These are phyloP conservation scores for Nemotelus nigrinus DNA, from an alignment of 2,888 invertebrate species.

Conservation along the genomic window DNA sequence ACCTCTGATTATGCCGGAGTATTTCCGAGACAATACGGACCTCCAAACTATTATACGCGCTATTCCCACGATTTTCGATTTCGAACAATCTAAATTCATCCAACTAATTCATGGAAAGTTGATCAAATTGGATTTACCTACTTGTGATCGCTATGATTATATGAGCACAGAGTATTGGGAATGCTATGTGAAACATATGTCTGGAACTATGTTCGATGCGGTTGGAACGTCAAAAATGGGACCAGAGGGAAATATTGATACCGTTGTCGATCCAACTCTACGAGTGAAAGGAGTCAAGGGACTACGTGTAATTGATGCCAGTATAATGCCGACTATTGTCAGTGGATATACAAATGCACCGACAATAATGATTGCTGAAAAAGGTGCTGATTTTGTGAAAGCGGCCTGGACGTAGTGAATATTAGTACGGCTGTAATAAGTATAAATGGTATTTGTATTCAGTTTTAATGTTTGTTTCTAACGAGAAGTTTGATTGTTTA, in stretches of 20 bases:
- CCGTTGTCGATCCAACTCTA: conserved; percentile 66
- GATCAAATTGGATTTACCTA: conserved; percentile 66
- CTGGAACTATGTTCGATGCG: conserved; percentile 70
- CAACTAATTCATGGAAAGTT: conserved; percentile 59
- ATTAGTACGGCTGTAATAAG: not conserved
- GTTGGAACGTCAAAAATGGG: conserved; percentile 76
- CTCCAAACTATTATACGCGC: conserved; percentile 65
- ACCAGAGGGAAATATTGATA: conserved; percentile 58
- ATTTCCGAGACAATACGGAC: conserved; percentile 70
- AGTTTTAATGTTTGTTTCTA: not conserved
- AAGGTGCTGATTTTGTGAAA: conserved; percentile 44
- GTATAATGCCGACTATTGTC: conserved; percentile 68
- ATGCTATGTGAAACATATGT: conserved; percentile 67
- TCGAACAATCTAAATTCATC: conserved; percentile 64
- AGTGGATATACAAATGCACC: conserved; percentile 45
- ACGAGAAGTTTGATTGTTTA: not conserved
- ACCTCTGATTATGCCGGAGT: conserved; percentile 73
- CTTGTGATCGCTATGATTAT: conserved; percentile 52
- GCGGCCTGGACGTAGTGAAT: conserved; percentile 42
- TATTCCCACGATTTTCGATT: conserved; percentile 61
- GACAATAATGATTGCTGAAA: conserved; percentile 47
- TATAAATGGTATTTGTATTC: not conserved
- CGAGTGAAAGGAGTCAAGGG: conserved; percentile 64
- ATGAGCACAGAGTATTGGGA: conserved; percentile 65
- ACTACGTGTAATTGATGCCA: conserved; percentile 69